Evolutionary conservation across 2,113 vertebrate species (phyloP).

Genomic region (Agapornis roseicollis): DNA sequence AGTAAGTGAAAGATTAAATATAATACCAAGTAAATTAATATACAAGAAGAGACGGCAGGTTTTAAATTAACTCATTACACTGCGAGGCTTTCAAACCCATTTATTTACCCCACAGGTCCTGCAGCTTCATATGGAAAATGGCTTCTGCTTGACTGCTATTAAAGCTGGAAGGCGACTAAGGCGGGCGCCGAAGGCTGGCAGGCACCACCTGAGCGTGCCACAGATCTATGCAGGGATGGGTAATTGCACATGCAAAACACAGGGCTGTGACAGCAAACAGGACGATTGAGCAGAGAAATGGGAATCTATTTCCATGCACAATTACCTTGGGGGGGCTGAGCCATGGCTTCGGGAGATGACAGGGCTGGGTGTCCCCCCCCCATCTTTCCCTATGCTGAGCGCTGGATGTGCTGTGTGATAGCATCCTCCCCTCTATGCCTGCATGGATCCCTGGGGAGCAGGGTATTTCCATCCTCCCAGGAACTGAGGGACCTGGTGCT

Average conservation of each 20-base stretch:
- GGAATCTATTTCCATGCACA: conserved; percentile 31
- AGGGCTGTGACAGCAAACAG: conserved; percentile 35
- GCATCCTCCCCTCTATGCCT: not conserved
- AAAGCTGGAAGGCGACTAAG: not conserved
- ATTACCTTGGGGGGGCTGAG: not conserved
- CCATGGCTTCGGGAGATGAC: not conserved
- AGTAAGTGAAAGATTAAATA: conserved; percentile 28
- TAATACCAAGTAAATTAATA: conserved; percentile 41
- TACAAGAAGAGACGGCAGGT: not conserved
- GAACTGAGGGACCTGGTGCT: accelerated
- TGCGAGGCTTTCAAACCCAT: conserved; percentile 16
- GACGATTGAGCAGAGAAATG: conserved; percentile 26
- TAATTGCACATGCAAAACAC: conserved; percentile 40
- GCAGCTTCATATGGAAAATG: conserved; percentile 34
- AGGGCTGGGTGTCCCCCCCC: not conserved
- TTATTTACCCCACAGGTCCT: conserved; percentile 43
- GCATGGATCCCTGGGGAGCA: not conserved
- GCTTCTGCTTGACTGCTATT: conserved; percentile 31
- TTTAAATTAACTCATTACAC: conserved; percentile 36
- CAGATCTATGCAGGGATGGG: not conserved
- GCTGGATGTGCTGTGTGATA: not conserved
- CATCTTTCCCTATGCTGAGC: not conserved
- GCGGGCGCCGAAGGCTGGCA: not conserved
- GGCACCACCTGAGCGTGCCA: not conserved
- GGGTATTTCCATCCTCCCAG: not conserved